Conservation (phyloP, 2,113 vertebrate species). For the Silurus glanis region DNA sequence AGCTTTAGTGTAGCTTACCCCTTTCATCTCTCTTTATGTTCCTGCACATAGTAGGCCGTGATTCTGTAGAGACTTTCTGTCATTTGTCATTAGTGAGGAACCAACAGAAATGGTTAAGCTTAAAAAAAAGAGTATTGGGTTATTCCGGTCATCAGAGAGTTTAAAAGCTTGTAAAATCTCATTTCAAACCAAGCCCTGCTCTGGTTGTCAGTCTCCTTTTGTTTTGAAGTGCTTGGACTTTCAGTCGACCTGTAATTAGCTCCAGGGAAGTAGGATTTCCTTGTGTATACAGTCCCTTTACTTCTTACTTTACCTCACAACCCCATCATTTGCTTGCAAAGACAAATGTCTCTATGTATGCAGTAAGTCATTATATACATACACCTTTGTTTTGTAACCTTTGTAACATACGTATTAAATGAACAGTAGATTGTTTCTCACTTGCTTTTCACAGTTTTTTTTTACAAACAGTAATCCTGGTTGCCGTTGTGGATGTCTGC, state of each 20-base stretch:
- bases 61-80: conserved; percentile 27
- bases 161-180: conserved; percentile 37
- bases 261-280: conserved; percentile 15
- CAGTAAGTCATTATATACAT: not conserved
- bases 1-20: not conserved
- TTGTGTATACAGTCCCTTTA: not conserved
- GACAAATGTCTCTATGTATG: not conserved
- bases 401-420: not conserved
- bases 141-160: conserved; percentile 35
- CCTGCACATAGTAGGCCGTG: not conserved
- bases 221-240: conserved; percentile 28
- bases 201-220: conserved; percentile 36
- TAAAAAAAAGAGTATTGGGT: conserved; percentile 30
- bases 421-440: not conserved
- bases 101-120: conserved; percentile 17
- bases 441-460: no score
- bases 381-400: not conserved
- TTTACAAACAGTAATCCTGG: no score
- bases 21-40: conserved; percentile 17
- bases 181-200: conserved; percentile 20
- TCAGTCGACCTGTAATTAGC: conserved; percentile 35
- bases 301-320: conserved; percentile 2
- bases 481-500: no score
- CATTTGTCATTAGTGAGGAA: conserved; percentile 9
- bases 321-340: not conserved